These are phyloP conservation scores for Myotis brandtii DNA, from an alignment of 2,113 vertebrate genomes.

Conservation along the genomic window DNA sequence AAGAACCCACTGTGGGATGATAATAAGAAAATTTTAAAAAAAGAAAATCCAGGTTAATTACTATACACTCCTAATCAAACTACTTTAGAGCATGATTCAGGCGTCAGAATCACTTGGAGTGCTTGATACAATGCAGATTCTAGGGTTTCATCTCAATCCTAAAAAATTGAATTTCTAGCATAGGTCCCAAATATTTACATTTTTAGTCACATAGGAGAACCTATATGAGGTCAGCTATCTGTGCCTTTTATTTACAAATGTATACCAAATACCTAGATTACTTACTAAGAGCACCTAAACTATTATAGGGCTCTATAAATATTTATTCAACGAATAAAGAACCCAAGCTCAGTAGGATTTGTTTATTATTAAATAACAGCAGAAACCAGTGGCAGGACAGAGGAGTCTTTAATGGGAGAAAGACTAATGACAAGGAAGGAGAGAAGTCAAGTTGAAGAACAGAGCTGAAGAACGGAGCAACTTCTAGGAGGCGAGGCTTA, in stretches of 20 bases:
- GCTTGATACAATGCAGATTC: not conserved
- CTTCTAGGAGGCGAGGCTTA: not conserved
- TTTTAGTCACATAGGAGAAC: not conserved
- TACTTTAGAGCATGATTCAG: not conserved
- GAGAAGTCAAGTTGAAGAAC: not conserved
- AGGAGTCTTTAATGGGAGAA: not conserved
- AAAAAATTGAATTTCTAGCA: not conserved
- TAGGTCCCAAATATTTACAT: not conserved
- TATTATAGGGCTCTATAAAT: not conserved
- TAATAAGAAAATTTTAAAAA: not conserved
- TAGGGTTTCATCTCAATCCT: not conserved
- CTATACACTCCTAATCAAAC: not conserved
- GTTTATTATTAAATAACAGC: not conserved
- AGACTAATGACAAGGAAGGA: constrained; percentile 11
- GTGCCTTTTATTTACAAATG: not conserved
- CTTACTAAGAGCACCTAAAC: not conserved
- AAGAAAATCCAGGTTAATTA: not conserved
- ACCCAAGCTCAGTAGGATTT: not conserved
- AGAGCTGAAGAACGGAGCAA: not conserved
- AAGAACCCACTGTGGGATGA: not conserved
- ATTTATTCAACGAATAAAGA: not conserved
- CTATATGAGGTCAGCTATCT: not conserved
- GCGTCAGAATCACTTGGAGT: not conserved
- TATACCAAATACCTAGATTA: not conserved
- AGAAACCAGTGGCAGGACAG: not conserved